These are phyloP conservation scores for Macrotis lagotis DNA, from an alignment of 2,113 vertebrate genomes.

Conservation along the genomic window DNA sequence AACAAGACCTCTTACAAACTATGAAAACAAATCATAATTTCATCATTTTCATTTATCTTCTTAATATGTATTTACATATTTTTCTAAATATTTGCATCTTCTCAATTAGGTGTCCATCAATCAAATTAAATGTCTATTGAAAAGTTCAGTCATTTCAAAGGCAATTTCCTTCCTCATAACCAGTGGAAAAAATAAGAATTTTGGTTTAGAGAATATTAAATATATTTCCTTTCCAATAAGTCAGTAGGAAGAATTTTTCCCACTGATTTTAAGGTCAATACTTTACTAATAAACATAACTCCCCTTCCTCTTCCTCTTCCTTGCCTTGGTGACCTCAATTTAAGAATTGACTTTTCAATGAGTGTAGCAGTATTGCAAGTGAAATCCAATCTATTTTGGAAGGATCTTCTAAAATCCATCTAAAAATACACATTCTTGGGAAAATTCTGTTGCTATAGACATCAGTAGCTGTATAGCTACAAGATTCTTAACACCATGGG, in stretches of 20 bases:
- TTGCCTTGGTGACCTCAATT: background rate
- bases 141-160: conserved; percentile 9
- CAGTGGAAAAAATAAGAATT: background rate
- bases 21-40: background rate
- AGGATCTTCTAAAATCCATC: background rate
- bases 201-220: background rate
- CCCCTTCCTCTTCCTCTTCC: background rate
- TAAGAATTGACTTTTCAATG: background rate
- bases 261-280: background rate
- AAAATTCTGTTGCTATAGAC: background rate
- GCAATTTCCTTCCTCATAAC: background rate
- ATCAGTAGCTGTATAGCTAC: background rate
- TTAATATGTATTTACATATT: conserved; percentile 1
- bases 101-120: conserved; percentile 28
- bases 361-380: background rate
- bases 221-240: conserved; percentile 1
- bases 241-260: conserved; percentile 1
- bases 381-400: background rate
- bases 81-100: conserved; percentile 21
- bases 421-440: background rate
- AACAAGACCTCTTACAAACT: background rate
- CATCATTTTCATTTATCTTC: background rate
- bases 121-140: conserved; percentile 19
- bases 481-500: too few relatives aligned
- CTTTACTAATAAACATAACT: background rate